A percentile compares a stretch with the other conserved stretches of the same genome.
Conservation (phyloP, 2,888 invertebrate species). For the Sepioteuthis lessoniana region DNA sequence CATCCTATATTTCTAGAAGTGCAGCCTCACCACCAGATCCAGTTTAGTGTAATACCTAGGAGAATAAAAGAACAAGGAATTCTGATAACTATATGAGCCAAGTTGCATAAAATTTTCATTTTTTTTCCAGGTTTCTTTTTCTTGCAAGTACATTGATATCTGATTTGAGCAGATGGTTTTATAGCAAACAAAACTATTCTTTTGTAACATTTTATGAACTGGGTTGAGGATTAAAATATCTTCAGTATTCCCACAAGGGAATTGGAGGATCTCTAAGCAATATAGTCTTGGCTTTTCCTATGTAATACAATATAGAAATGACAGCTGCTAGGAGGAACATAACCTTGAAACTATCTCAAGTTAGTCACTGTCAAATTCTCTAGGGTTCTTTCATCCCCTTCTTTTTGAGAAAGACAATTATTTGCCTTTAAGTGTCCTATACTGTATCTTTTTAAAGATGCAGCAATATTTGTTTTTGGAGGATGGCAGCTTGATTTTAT, state of each 20-base stretch:
- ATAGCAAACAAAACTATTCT: background rate
- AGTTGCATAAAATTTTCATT: background rate
- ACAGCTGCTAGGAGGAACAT: background rate
- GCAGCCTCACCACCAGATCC: too few relatives aligned
- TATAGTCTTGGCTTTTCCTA: background rate
- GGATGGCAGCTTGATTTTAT: too few relatives aligned
- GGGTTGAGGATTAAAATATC: background rate
- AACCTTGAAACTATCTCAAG: background rate
- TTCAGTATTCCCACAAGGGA: background rate
- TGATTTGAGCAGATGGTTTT: background rate
- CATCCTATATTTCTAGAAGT: too few relatives aligned
- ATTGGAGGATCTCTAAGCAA: background rate
- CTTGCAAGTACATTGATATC: background rate
- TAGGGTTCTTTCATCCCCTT: background rate
- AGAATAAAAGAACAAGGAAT: background rate
- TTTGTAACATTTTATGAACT: conserved; percentile 34
- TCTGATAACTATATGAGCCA: background rate
- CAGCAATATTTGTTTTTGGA: too few relatives aligned
- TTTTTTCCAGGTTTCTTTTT: background rate
- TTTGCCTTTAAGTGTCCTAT: too few relatives aligned
- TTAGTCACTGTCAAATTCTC: background rate
- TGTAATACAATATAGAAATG: background rate
- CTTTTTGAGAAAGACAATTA: too few relatives aligned
- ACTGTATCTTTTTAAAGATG: too few relatives aligned
- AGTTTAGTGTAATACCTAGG: too few relatives aligned